Conservation (phyloP, 2,113 vertebrate species). For the Caloenas nicobarica region DNA sequence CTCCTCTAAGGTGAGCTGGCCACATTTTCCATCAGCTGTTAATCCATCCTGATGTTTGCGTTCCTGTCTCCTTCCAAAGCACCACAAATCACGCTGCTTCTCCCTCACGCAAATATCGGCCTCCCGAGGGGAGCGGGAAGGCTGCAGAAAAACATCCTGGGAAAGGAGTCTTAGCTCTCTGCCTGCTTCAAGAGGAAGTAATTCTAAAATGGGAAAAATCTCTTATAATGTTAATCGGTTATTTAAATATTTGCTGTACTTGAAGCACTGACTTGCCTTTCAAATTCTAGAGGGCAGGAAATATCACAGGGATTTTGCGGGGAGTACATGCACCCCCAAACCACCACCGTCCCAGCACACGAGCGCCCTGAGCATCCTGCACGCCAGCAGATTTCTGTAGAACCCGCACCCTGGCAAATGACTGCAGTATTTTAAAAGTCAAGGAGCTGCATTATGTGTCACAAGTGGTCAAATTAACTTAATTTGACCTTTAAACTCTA, state of each 20-base stretch:
- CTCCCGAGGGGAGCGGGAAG: not conserved
- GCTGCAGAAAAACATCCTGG: not conserved
- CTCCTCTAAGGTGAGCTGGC: constrained; percentile 43
- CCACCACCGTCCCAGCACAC: no score
- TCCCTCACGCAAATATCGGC: not conserved
- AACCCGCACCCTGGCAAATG: not conserved
- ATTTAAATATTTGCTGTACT: constrained; percentile 6
- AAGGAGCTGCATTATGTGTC: constrained; percentile 1
- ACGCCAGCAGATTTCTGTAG: not conserved
- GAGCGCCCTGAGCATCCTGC: not conserved
- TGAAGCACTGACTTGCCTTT: not conserved
- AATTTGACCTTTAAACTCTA: constrained; percentile 66
- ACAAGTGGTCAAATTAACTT: constrained; percentile 50
- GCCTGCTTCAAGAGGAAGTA: not conserved
- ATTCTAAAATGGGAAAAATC: not conserved
- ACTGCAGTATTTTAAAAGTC: not conserved
- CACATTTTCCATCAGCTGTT: not conserved
- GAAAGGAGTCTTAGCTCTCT: not conserved
- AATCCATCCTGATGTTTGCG: constrained; percentile 16
- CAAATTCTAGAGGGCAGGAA: not conserved
- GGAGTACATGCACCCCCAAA: not conserved
- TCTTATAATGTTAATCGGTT: not conserved
- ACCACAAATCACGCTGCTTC: not conserved
- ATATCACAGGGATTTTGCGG: not conserved
- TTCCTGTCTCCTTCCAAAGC: not conserved